Evolutionary conservation across 2,113 vertebrate genomes (phyloP).

Genomic region (Mohoua ochrocephala): DNA sequence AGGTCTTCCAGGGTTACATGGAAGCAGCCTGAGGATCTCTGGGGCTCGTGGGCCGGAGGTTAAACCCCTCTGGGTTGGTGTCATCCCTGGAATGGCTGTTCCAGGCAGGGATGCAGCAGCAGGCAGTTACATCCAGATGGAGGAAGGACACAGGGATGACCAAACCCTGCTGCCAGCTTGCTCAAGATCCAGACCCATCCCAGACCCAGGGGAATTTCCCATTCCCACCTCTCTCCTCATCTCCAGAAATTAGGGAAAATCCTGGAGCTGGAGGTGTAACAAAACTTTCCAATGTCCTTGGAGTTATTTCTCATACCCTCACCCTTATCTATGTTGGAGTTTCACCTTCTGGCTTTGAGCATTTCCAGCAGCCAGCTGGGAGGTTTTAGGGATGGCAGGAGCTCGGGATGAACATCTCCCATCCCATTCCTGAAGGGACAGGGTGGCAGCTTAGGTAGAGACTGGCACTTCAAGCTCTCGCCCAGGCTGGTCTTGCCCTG

Average conservation of each 20-base stretch:
- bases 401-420: not conserved
- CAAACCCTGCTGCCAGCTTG: not conserved
- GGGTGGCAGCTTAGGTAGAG: not conserved
- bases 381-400: not conserved
- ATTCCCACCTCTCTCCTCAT: not conserved
- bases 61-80: not conserved
- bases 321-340: rapidly evolving
- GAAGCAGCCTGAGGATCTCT: not conserved
- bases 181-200: not conserved
- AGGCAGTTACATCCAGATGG: not conserved
- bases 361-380: not conserved
- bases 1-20: not conserved
- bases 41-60: not conserved
- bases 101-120: not conserved
- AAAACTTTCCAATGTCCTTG: not conserved
- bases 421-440: not conserved
- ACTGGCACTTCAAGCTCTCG: not conserved
- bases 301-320: not conserved
- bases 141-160: not conserved
- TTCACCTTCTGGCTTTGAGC: not conserved
- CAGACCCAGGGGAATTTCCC: not conserved
- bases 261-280: not conserved
- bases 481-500: not conserved
- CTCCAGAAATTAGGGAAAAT: not conserved
- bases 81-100: not conserved